phyloP scores from a whole-genome alignment of 1,140 invertebrate genomes.

The Saccostrea echinata region DNA sequence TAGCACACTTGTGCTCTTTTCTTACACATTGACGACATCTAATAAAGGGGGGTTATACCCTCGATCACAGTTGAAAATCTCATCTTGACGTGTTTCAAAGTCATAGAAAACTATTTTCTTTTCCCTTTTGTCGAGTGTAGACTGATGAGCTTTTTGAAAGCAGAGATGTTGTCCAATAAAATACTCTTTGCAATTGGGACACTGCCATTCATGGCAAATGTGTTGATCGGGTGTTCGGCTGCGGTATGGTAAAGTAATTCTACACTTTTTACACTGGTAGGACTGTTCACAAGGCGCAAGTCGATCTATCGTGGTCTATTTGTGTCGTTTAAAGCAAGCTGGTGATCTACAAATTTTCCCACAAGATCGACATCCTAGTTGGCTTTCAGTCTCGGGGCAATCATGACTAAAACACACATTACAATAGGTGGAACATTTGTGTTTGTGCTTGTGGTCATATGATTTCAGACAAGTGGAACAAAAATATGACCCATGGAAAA shows the following conservation, averaged over 20 bases:
- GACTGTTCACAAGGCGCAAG: neutral
- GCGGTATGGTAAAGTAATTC: neutral
- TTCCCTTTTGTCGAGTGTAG: neutral
- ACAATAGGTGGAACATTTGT: no score
- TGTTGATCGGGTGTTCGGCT: slow-evolving; percentile 4
- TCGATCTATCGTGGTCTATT: neutral
- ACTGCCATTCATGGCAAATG: slow-evolving; percentile 37
- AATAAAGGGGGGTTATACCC: neutral
- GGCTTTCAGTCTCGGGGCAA: neutral
- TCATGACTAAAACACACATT: neutral
- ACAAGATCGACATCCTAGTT: slow-evolving; percentile 31
- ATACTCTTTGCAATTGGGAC: neutral
- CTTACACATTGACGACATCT: no score
- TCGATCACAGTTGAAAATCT: neutral
- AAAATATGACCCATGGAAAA: no score
- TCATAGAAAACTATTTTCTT: slow-evolving; percentile 36
- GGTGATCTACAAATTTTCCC: slow-evolving; percentile 31
- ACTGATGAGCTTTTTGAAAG: neutral
- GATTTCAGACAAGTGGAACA: no score
- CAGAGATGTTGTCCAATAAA: neutral
- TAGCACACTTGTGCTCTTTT: no score
- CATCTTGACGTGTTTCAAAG: neutral
- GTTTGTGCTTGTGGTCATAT: no score
- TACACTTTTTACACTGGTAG: slow-evolving; percentile 15
- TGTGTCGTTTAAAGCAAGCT: slow-evolving; percentile 24